Evolutionary conservation across 2,113 vertebrate species (phyloP).

Genomic region (Micromys minutus): DNA sequence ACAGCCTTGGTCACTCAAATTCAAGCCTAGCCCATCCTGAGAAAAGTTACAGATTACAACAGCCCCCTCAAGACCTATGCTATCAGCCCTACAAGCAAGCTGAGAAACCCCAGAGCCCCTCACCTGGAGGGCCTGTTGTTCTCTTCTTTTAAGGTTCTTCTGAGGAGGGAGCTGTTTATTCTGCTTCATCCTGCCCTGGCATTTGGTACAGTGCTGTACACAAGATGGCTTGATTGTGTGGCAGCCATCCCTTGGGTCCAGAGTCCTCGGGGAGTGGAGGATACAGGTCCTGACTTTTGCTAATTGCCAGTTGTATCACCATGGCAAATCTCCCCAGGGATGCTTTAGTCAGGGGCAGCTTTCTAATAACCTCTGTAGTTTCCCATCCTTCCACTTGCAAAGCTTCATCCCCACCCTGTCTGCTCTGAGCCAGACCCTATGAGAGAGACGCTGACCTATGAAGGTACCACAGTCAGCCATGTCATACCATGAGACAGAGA

Average conservation of each 20-base stretch:
- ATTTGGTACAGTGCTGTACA: constrained; percentile 32
- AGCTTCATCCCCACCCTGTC: not conserved
- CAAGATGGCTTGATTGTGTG: constrained; percentile 55
- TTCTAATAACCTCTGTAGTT: not conserved
- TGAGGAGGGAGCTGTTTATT: constrained; percentile 52
- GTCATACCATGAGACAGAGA: not conserved
- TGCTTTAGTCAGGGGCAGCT: not conserved
- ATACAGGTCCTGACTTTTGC: not conserved
- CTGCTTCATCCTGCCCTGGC: constrained; percentile 73
- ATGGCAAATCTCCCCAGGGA: not conserved
- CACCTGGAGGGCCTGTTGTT: constrained; percentile 45
- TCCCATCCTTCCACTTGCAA: not conserved
- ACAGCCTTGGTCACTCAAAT: not conserved
- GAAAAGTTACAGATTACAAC: not conserved
- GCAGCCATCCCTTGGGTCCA: not conserved
- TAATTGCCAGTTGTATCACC: constrained; percentile 50
- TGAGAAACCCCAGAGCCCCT: constrained; percentile 1
- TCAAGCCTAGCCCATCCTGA: not conserved
- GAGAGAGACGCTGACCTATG: not conserved
- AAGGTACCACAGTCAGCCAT: not conserved
- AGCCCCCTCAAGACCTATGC: not conserved
- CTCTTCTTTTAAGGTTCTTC: constrained; percentile 59
- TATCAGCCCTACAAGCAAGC: not conserved
- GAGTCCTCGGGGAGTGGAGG: not conserved
- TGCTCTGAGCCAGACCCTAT: not conserved